Evolutionary conservation across 2,888 invertebrate species (phyloP).

Genomic region (Apotomis capreana): DNA sequence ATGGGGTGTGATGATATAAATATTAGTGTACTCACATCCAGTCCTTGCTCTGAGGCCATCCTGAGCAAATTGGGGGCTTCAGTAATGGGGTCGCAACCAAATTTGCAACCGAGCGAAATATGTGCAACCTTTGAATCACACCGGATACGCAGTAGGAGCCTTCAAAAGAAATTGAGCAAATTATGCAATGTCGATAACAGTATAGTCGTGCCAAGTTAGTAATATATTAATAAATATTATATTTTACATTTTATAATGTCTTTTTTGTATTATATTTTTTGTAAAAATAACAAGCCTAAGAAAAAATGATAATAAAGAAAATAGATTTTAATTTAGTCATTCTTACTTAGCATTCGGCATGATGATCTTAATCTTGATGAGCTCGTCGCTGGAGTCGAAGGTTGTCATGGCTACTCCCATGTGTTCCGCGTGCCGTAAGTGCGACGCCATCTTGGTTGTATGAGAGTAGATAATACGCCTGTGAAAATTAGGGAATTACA

Average conservation of each 20-base stretch:
- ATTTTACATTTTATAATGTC: too few relatives aligned
- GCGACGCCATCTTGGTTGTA: conserved; percentile 96
- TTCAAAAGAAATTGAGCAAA: conserved; percentile 56
- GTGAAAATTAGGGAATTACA: conserved; percentile 13
- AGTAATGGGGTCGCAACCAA: conserved; percentile 91
- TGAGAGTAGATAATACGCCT: conserved; percentile 97
- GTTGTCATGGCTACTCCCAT: conserved; percentile 92
- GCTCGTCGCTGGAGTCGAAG: conserved; percentile 96
- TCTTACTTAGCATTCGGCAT: conserved; percentile 92
- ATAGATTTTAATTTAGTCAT: too few relatives aligned
- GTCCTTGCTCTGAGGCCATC: conserved; percentile 88
- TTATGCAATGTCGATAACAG: background rate
- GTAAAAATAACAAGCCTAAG: too few relatives aligned
- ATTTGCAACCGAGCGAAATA: conserved; percentile 96
- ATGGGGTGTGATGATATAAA: too few relatives aligned
- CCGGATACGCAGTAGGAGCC: conserved; percentile 94
- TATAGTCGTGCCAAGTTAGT: too few relatives aligned
- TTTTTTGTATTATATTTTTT: too few relatives aligned
- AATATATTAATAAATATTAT: too few relatives aligned
- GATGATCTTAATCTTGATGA: conserved; percentile 92
- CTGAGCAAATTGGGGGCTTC: conserved; percentile 90
- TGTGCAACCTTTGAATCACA: conserved; percentile 93
- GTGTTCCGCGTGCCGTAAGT: conserved; percentile 91
- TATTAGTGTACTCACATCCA: conserved; percentile 81
- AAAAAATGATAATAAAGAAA: too few relatives aligned